These are phyloP conservation scores for Scelioninae gen. 2 DNA, from an alignment of 2,888 invertebrate genomes.

Conservation along the genomic window DNA sequence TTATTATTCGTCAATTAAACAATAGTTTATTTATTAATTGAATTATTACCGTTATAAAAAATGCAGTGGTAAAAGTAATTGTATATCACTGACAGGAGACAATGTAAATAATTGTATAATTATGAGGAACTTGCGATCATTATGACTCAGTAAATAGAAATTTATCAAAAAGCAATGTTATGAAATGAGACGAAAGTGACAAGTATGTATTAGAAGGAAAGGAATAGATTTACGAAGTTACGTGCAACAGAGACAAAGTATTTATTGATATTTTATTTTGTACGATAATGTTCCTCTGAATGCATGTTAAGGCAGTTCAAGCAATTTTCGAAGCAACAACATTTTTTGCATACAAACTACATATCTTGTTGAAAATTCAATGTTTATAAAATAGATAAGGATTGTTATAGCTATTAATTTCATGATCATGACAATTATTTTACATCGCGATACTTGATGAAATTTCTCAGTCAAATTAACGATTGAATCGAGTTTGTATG, in stretches of 20 bases:
- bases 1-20: not conserved
- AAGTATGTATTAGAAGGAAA: not conserved
- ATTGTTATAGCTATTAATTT: too few relatives aligned
- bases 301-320: conserved; percentile 53
- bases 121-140: conserved; percentile 29
- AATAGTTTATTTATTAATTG: not conserved
- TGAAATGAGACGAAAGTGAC: conserved; percentile 3
- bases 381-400: conserved; percentile 35
- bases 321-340: conserved; percentile 20
- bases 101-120: conserved; percentile 54
- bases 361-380: conserved; percentile 52
- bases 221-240: conserved; percentile 16
- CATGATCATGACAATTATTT: too few relatives aligned
- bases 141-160: conserved; percentile 38
- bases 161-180: conserved; percentile 40
- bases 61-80: conserved; percentile 9
- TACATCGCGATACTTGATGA: too few relatives aligned
- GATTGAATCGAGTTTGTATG: too few relatives aligned
- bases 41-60: conserved; percentile 16
- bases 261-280: conserved; percentile 55
- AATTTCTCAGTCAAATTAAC: too few relatives aligned
- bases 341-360: conserved; percentile 21
- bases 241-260: conserved; percentile 10
- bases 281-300: conserved; percentile 47
- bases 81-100: conserved; percentile 26